Conservation (phyloP, 2,797 vertebrate genomes). For the Aythya fuligula region DNA sequence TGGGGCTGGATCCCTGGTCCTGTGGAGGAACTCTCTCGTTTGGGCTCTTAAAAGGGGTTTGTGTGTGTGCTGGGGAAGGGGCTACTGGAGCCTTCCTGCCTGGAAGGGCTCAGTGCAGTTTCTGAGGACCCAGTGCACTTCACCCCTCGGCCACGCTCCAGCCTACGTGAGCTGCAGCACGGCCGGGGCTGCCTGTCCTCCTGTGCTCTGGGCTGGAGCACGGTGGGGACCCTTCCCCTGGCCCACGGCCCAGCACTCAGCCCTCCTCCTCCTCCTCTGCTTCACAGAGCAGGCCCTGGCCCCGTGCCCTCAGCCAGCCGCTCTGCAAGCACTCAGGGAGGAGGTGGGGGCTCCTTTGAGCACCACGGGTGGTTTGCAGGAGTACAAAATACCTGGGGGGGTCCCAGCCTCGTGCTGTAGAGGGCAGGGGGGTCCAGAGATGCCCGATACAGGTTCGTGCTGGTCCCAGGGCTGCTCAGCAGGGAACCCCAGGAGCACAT, state of each 20-base stretch:
- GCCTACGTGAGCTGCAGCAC: background rate
- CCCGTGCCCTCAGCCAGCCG: background rate
- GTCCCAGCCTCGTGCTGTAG: background rate
- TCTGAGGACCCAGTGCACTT: background rate
- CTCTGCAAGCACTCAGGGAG: accelerated
- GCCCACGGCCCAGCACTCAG: background rate
- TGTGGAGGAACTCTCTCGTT: background rate
- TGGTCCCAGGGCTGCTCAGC: background rate
- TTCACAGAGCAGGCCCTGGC: background rate
- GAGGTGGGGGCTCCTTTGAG: accelerated
- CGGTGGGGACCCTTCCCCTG: accelerated
- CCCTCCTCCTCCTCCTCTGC: background rate
- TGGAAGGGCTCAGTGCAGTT: background rate
- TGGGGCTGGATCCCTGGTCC: background rate
- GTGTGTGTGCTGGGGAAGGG: accelerated
- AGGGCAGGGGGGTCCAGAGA: accelerated
- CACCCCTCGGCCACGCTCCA: background rate
- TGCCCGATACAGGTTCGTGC: background rate
- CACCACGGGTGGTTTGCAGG: accelerated
- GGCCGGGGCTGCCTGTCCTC: background rate
- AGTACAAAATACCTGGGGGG: background rate
- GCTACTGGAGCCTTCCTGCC: background rate
- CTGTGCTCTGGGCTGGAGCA: background rate
- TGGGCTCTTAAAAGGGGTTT: background rate
- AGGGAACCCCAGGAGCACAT: background rate